Evolutionary conservation across 2,888 invertebrate genomes (phyloP).

Genomic region (Nomada fabriciana): DNA sequence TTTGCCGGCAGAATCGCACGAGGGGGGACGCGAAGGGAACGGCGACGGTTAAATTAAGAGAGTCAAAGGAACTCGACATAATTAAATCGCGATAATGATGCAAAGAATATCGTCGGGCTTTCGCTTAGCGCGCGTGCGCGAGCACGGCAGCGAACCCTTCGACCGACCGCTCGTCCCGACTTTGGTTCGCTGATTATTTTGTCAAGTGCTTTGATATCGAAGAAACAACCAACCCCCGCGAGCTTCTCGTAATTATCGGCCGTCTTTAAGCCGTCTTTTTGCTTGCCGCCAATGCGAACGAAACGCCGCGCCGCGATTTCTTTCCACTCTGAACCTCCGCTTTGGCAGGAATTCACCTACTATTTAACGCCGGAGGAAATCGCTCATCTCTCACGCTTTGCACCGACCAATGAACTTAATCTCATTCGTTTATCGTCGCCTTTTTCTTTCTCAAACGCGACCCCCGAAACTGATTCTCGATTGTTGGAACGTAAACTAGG

Average conservation of each 20-base stretch:
- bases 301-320: conserved; percentile 48
- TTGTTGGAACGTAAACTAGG: neutral
- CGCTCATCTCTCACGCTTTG: neutral
- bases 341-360: neutral
- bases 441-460: too few species aligned
- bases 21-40: neutral
- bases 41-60: conserved; percentile 75
- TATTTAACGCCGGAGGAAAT: conserved; percentile 3
- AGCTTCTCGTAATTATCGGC: conserved; percentile 75
- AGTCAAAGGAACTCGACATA: conserved; percentile 80
- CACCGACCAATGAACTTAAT: neutral
- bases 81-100: conserved; percentile 81
- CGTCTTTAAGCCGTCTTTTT: conserved; percentile 58
- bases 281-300: conserved; percentile 21
- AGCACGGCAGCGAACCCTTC: conserved; percentile 59
- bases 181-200: conserved; percentile 75
- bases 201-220: conserved; percentile 76
- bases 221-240: conserved; percentile 66
- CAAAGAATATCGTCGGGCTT: conserved; percentile 76
- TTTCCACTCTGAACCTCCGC: conserved; percentile 16
- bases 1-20: conserved; percentile 62
- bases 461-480: too few species aligned
- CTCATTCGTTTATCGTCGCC: neutral
- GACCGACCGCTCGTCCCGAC: conserved; percentile 63
- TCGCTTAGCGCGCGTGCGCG: conserved; percentile 32